Conservation (phyloP, 2,888 invertebrate species). For the Eupithecia exiguata region DNA sequence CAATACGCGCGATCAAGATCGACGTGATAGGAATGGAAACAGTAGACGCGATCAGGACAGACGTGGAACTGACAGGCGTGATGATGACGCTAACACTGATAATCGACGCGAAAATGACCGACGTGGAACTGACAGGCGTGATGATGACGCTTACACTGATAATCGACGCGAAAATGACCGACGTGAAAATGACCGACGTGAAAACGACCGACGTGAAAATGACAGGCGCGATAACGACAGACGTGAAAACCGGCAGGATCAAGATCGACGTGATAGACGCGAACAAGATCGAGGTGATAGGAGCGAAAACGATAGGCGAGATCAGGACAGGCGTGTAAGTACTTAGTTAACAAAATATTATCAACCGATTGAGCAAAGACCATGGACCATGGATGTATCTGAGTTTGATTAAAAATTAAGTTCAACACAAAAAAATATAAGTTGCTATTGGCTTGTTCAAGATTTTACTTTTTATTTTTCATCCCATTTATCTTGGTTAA, state of each 20-base stretch:
- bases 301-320: neutral
- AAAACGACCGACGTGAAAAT: neutral
- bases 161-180: neutral
- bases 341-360: neutral
- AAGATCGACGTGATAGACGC: neutral
- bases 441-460: neutral
- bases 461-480: neutral
- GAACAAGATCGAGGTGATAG: neutral
- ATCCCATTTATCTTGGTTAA: neutral
- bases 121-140: neutral
- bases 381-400: neutral
- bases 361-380: neutral
- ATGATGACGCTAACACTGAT: neutral
- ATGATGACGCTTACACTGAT: no score
- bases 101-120: neutral
- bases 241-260: neutral
- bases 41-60: neutral
- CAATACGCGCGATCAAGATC: neutral
- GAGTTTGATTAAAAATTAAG: neutral
- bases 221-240: constrained; percentile 4
- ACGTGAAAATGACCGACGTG: neutral
- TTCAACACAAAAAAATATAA: neutral
- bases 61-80: neutral
- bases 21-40: neutral
- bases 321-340: neutral